Evolutionary conservation across 2,888 invertebrate species (phyloP).

Genomic region (Brachypalpus laphriformis): DNA sequence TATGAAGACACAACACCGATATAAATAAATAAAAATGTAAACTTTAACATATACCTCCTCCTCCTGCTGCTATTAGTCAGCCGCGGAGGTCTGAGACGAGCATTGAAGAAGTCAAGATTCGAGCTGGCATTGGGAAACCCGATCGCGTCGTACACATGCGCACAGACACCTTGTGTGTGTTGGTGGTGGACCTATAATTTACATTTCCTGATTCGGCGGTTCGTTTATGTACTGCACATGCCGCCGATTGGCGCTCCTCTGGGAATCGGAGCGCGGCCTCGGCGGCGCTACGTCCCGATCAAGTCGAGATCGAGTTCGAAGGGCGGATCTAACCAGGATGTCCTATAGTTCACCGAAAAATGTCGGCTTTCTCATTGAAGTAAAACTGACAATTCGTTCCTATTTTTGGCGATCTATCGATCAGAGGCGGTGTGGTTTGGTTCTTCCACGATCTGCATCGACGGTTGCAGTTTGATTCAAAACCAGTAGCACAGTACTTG

Average conservation of each 20-base stretch:
- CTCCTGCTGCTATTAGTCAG: conserved; percentile 72
- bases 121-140: conserved; percentile 71
- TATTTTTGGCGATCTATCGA: background rate
- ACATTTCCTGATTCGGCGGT: conserved; percentile 72
- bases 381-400: conserved; percentile 14
- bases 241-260: conserved; percentile 64
- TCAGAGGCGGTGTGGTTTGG: too few species aligned
- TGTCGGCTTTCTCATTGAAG: conserved; percentile 27
- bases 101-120: conserved; percentile 64
- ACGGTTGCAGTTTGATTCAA: conserved; percentile 30
- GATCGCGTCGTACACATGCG: conserved; percentile 43
- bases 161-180: conserved; percentile 12
- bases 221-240: conserved; percentile 67
- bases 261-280: conserved; percentile 42
- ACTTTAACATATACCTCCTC: conserved; percentile 71
- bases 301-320: conserved; percentile 51
- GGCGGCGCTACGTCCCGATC: conserved; percentile 62
- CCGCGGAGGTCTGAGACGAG: conserved; percentile 58
- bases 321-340: conserved; percentile 64
- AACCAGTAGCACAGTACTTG: conserved; percentile 66
- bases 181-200: conserved; percentile 61
- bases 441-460: conserved; percentile 7
- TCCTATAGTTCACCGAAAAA: conserved; percentile 51
- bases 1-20: conserved; percentile 73
- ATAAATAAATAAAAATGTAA: conserved; percentile 73